phyloP scores from a whole-genome alignment of 2,113 vertebrate genomes.

The Nibea albiflora region DNA sequence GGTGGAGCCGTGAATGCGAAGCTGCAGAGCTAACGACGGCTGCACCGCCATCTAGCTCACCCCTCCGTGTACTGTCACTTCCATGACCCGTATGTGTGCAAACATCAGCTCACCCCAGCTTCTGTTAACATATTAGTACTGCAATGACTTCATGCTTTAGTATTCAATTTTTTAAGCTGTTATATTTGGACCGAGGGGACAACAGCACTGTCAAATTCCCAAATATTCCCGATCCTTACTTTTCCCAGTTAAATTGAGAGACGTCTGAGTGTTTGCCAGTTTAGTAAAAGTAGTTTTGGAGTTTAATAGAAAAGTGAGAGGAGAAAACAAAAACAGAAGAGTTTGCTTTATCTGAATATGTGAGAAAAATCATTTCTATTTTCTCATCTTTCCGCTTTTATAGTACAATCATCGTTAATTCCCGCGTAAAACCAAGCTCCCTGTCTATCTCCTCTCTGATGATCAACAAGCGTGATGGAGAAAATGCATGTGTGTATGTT shows the following conservation, averaged over 20 bases:
- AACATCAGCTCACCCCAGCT: neutral
- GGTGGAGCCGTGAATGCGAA: neutral
- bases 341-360: no score
- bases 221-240: no score
- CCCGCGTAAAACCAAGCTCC: neutral
- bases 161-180: no score
- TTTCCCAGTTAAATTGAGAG: no score
- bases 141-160: no score
- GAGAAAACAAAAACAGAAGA: no score
- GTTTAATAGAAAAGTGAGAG: neutral
- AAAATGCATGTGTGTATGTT: neutral
- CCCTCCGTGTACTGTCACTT: neutral
- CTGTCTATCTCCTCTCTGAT: neutral
- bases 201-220: no score
- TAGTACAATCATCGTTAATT: neutral
- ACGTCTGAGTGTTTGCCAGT: no score
- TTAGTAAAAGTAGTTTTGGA: neutral
- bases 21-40: neutral
- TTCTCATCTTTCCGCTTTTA: neutral
- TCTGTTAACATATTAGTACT: no score
- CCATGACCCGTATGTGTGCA: neutral
- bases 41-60: conserved; percentile 44
- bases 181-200: no score
- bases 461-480: neutral
- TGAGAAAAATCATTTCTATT: neutral